Percentiles rank a stretch among this genome's conserved stretches.
Conservation (phyloP, 2,113 vertebrate genomes). For the Mesitornis unicolor region DNA sequence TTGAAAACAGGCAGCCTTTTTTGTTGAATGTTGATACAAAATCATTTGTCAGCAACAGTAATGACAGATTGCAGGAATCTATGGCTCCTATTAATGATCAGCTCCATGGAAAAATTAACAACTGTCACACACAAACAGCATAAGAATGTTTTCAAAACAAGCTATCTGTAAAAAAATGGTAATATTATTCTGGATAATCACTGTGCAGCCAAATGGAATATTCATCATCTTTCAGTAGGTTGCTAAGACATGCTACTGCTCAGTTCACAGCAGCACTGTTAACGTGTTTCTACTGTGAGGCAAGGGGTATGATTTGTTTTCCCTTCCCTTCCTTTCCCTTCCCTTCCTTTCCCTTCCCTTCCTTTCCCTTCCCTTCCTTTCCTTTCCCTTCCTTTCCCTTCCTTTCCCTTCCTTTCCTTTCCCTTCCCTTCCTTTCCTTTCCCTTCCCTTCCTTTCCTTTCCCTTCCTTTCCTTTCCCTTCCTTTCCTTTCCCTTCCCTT, state of each 20-base stretch:
- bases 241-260: neutral
- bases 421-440: neutral
- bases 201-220: constrained; percentile 10
- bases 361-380: neutral
- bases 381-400: neutral
- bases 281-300: neutral
- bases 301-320: neutral
- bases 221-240: neutral
- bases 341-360: neutral
- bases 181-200: constrained; percentile 25
- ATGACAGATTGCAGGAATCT: constrained; percentile 53
- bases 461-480: no score
- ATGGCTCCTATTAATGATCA: constrained; percentile 18
- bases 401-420: neutral
- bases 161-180: neutral
- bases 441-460: neutral
- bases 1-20: constrained; percentile 14
- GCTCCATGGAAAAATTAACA: constrained; percentile 49
- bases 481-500: no score
- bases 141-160: constrained; percentile 53
- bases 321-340: neutral
- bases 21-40: constrained; percentile 25
- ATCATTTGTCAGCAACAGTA: constrained; percentile 38
- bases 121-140: constrained; percentile 30
- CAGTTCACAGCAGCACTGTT: neutral